phyloP scores from a whole-genome alignment of 2,888 invertebrate genomes.

The Syrphus vitripennis region DNA sequence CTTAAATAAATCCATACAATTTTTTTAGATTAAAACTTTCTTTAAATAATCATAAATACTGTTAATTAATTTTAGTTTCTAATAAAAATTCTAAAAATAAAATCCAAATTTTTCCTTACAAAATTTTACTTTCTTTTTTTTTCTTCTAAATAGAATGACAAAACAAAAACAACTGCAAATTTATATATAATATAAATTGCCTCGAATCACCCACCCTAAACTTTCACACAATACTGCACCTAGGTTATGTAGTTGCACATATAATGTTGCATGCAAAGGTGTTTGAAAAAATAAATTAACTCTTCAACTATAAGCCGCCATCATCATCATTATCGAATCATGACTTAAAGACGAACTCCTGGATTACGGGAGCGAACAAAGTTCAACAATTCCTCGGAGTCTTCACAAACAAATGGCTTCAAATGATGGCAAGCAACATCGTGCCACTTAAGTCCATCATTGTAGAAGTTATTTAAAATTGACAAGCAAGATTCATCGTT shows the following conservation, averaged over 20 bases:
- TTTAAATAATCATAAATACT: constrained; percentile 46
- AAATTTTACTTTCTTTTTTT: constrained; percentile 7
- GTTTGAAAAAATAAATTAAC: constrained; percentile 63
- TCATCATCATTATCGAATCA: neutral
- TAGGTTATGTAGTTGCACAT: neutral
- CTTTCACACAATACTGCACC: constrained; percentile 40
- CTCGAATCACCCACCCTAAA: constrained; percentile 31
- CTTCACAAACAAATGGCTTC: constrained; percentile 94
- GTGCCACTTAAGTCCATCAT: constrained; percentile 93
- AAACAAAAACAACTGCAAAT: constrained; percentile 53
- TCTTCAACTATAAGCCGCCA: neutral
- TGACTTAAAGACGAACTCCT: constrained; percentile 89
- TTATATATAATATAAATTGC: constrained; percentile 71
- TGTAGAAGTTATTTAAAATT: constrained; percentile 95
- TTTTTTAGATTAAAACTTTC: neutral
- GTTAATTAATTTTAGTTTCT: constrained; percentile 33
- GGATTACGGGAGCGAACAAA: constrained; percentile 95
- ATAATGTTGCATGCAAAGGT: constrained; percentile 8
- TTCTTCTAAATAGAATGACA: constrained; percentile 40
- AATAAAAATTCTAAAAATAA: constrained; percentile 21
- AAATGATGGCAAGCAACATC: constrained; percentile 93
- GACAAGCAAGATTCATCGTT: constrained; percentile 95
- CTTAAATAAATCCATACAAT: constrained; percentile 42
- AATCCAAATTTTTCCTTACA: neutral
- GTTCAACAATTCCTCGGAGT: constrained; percentile 93